A percentile compares a stretch with the other conserved stretches of the same genome.
These are phyloP conservation scores for Leguminivora glycinivorella DNA, from an alignment of 1,140 invertebrate species.

Conservation along the genomic window DNA sequence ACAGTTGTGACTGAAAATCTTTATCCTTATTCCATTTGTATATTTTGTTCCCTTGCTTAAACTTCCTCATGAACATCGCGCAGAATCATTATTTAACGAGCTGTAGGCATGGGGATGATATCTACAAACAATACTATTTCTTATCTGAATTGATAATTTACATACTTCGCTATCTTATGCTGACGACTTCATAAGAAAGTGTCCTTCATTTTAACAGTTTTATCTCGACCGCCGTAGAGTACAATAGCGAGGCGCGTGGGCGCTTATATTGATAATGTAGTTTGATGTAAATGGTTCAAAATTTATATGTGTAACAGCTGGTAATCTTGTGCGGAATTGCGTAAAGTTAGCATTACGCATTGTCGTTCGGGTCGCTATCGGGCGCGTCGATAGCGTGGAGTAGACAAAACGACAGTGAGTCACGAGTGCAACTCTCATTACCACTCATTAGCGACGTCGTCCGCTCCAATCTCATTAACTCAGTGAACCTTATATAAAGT, in stretches of 20 bases:
- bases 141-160: constrained; percentile 77
- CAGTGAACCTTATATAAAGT: constrained; percentile 73
- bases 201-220: constrained; percentile 59
- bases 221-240: constrained; percentile 53
- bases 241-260: constrained; percentile 42
- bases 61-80: constrained; percentile 26
- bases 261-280: constrained; percentile 15
- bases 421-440: constrained; percentile 57
- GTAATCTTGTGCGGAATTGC: constrained; percentile 41
- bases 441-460: constrained; percentile 70
- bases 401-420: constrained; percentile 63
- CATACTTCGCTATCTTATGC: constrained; percentile 58
- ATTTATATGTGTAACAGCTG: constrained; percentile 17
- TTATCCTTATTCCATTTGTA: background rate
- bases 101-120: constrained; percentile 64
- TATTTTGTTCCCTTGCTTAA: background rate
- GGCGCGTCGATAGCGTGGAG: constrained; percentile 34
- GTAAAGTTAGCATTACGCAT: constrained; percentile 17
- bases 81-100: constrained; percentile 51
- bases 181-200: constrained; percentile 65
- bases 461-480: constrained; percentile 74
- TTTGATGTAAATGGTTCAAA: constrained; percentile 1
- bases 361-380: constrained; percentile 34
- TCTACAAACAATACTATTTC: constrained; percentile 60
- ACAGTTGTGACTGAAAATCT: background rate